Percentiles rank a stretch among this genome's conserved stretches.
Evolutionary conservation across 2,113 vertebrate genomes (phyloP).

Genomic region (Tachuris rubrigastra): DNA sequence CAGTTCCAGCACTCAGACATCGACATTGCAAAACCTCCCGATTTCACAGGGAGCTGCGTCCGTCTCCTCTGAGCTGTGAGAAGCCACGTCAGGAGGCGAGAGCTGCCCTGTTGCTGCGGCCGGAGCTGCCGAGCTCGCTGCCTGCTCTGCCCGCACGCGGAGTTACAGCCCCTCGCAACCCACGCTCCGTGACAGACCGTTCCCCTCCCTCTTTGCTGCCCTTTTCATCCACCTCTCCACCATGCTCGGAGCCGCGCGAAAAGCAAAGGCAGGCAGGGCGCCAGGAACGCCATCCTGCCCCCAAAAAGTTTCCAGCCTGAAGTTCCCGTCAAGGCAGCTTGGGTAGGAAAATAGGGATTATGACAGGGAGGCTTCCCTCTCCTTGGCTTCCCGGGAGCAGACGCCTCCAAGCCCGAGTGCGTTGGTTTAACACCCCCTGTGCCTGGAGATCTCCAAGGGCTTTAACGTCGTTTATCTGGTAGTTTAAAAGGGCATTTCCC

Average conservation of each 20-base stretch:
- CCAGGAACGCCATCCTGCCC: not conserved
- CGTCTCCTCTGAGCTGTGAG: not conserved
- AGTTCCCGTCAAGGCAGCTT: not conserved
- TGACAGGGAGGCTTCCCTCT: not conserved
- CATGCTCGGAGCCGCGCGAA: not conserved
- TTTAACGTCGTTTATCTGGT: not conserved
- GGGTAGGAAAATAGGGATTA: not conserved
- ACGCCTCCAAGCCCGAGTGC: not conserved
- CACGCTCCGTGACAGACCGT: not conserved
- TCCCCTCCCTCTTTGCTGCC: not conserved
- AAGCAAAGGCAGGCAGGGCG: not conserved
- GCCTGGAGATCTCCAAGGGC: not conserved
- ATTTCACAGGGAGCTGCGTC: not conserved
- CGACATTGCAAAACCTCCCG: not conserved
- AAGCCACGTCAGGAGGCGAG: slow-evolving; percentile 24
- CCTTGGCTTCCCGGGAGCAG: not conserved
- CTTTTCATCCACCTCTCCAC: not conserved
- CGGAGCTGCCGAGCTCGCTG: not conserved
- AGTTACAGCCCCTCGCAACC: not conserved
- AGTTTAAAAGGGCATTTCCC: not conserved
- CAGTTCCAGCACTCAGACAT: not conserved
- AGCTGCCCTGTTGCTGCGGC: not conserved
- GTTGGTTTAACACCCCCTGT: not conserved
- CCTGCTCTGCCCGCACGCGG: not conserved
- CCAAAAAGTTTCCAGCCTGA: not conserved